Conservation (phyloP, 2,113 vertebrate species). For the Cyanoramphus novaezelandiae region DNA sequence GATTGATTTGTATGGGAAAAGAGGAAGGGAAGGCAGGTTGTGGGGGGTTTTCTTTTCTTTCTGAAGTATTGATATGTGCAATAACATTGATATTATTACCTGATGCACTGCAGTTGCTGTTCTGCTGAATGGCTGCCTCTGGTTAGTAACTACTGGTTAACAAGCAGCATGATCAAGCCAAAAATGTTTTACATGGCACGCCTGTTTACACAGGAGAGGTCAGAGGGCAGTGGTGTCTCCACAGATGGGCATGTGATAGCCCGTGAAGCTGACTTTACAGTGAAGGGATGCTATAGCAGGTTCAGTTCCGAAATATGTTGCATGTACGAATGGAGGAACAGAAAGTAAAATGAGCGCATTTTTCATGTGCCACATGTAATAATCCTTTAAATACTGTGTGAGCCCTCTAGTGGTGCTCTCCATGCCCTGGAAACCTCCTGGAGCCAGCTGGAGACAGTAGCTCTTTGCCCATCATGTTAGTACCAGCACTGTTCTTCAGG, state of each 20-base stretch:
- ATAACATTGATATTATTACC: accelerated
- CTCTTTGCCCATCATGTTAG: accelerated
- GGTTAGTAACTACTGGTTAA: not conserved
- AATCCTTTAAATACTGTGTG: not conserved
- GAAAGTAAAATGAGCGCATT: not conserved
- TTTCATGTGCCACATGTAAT: not conserved
- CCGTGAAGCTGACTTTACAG: not conserved
- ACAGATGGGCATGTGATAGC: not conserved
- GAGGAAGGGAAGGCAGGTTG: not conserved
- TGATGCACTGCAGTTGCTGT: not conserved
- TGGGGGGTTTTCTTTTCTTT: not conserved
- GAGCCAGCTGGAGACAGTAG: not conserved
- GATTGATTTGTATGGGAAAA: not conserved
- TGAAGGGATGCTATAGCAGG: not conserved
- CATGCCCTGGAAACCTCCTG: not conserved
- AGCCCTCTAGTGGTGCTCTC: slow-evolving; percentile 49
- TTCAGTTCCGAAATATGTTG: accelerated
- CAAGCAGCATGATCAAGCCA: not conserved
- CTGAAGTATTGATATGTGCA: not conserved
- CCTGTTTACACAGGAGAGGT: not conserved
- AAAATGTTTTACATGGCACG: not conserved
- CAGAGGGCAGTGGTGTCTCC: not conserved
- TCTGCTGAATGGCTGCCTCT: not conserved
- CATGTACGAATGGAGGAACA: not conserved
- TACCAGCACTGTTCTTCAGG: not conserved